Evolutionary conservation across 37 sponge, comb jelly and placozoan species (phyloP).

Genomic region (Theonella swinhoei): DNA sequence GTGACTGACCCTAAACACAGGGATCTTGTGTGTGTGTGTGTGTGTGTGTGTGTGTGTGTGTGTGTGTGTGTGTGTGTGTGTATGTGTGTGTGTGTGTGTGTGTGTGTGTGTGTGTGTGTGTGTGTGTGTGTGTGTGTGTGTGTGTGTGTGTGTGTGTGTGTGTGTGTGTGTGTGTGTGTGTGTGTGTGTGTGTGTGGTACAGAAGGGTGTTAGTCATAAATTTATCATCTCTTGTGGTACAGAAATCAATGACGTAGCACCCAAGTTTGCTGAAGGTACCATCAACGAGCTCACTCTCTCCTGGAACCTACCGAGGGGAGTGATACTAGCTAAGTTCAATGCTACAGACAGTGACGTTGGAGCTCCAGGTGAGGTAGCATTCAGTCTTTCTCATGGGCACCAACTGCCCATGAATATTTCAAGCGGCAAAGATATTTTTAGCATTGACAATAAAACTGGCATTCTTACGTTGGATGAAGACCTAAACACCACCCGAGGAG

Average conservation of each 20-base stretch:
- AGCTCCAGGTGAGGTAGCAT: conserved; percentile 20
- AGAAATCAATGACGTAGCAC: conserved; percentile 51
- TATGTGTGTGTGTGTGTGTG: no score
- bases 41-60: no score
- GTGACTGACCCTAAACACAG: background rate
- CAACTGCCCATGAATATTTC: conserved; percentile 10
- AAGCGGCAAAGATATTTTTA: conserved; percentile 17
- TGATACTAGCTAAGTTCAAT: conserved; percentile 5
- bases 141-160: no score
- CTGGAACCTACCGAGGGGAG: background rate
- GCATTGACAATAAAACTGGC: conserved; percentile 23
- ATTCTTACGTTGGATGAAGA: background rate
- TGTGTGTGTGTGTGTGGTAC: no score
- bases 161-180: no score
- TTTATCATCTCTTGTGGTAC: conserved; percentile 7
- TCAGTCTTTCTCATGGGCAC: background rate
- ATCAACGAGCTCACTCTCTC: background rate
- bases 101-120: no score
- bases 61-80: no score
- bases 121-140: no score
- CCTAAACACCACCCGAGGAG: background rate
- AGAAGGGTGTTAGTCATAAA: background rate
- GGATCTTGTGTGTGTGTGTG: background rate
- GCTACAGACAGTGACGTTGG: conserved; percentile 51
- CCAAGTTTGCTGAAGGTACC: conserved; percentile 15